Evolutionary conservation across 30 jellyfish, hydroid and myxozoan genomes (phyloP).

Genomic region (Turritopsis dohrnii): DNA sequence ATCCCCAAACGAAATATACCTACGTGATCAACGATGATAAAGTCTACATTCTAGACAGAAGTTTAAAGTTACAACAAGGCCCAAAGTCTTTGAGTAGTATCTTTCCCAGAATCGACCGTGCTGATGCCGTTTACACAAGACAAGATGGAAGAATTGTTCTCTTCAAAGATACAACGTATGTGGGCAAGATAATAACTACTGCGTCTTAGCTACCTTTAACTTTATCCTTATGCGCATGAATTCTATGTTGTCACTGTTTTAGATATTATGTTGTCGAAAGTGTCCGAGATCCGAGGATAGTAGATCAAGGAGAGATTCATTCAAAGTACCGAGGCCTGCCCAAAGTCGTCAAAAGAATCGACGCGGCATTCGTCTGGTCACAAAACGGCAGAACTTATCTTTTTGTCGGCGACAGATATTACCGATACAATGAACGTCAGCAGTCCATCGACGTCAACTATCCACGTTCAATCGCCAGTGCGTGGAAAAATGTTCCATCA

Average conservation of each 20-base stretch:
- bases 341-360: slow-evolving; percentile 43
- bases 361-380: slow-evolving; percentile 86
- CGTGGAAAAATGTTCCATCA: slow-evolving; percentile 81
- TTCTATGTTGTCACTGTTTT: background rate
- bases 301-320: slow-evolving; percentile 38
- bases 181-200: background rate
- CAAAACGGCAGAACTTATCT: slow-evolving; percentile 52
- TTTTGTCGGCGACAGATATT: slow-evolving; percentile 55
- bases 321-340: slow-evolving; percentile 59
- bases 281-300: slow-evolving; percentile 8
- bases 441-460: slow-evolving; percentile 46
- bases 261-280: slow-evolving; percentile 9
- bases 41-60: slow-evolving; percentile 39
- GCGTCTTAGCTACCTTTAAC: background rate
- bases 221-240: background rate
- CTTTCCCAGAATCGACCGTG: slow-evolving; percentile 49
- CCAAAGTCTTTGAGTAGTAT: slow-evolving; percentile 37
- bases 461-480: slow-evolving; percentile 43
- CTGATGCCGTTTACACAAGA: slow-evolving; percentile 51
- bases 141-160: slow-evolving; percentile 42
- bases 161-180: slow-evolving; percentile 58
- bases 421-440: slow-evolving; percentile 23
- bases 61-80: slow-evolving; percentile 37
- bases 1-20: slow-evolving; percentile 25
- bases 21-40: slow-evolving; percentile 56